A percentile compares a stretch with the other conserved stretches of the same genome.
Evolutionary conservation across 2,888 invertebrate species (phyloP).

Genomic region (Harpalus rufipes): DNA sequence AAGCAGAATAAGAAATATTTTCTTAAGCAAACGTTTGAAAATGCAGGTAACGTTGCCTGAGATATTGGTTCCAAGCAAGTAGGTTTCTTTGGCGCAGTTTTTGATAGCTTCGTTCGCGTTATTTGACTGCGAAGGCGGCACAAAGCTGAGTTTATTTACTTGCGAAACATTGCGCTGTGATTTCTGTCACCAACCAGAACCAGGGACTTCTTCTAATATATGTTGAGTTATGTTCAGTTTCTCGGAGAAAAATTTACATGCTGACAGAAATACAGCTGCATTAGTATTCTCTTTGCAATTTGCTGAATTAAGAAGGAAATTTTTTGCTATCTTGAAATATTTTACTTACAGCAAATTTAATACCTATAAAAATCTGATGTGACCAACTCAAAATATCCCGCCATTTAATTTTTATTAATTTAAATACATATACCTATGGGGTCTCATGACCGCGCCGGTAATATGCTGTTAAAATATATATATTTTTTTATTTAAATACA

Average conservation of each 20-base stretch:
- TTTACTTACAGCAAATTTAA: background rate
- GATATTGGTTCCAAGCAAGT: conserved; percentile 27
- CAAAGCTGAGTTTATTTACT: conserved; percentile 41
- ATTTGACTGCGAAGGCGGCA: conserved; percentile 16
- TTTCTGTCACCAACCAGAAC: conserved; percentile 1
- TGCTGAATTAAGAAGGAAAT: conserved; percentile 15
- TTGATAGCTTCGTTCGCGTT: conserved; percentile 34
- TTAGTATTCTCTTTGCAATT: conserved; percentile 49
- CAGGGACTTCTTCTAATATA: background rate
- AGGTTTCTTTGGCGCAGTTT: background rate
- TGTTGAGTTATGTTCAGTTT: conserved; percentile 20
- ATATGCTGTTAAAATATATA: too few relatives aligned
- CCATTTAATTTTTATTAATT: too few relatives aligned
- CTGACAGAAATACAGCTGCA: conserved; percentile 16
- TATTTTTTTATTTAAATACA: too few relatives aligned
- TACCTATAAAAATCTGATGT: too few relatives aligned
- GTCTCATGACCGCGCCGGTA: too few relatives aligned
- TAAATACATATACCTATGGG: too few relatives aligned
- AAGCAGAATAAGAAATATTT: conserved; percentile 46
- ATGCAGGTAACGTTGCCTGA: conserved; percentile 16
- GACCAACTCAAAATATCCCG: too few relatives aligned
- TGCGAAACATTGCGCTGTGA: conserved; percentile 11
- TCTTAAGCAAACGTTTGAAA: conserved; percentile 22
- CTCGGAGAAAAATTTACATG: conserved; percentile 17
- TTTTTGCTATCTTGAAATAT: background rate